These are phyloP conservation scores for Cerastoderma edule DNA, from an alignment of 2,888 invertebrate species.

Conservation along the genomic window DNA sequence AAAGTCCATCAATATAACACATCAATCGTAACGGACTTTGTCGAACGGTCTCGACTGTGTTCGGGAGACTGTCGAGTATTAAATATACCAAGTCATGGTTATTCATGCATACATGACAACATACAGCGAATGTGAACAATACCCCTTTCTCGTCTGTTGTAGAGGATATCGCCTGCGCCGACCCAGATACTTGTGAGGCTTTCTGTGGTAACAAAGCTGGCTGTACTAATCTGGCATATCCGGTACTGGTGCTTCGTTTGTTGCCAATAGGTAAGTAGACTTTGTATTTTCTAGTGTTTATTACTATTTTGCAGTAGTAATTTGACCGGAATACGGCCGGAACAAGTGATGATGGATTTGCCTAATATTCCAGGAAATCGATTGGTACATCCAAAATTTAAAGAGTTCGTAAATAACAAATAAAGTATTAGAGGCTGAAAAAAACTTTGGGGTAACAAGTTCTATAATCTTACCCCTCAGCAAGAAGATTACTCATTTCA, in stretches of 20 bases:
- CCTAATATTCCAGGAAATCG: not conserved
- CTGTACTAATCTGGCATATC: conserved; percentile 86
- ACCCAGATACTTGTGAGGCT: conserved; percentile 84
- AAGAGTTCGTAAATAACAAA: not conserved
- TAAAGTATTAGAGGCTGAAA: not conserved
- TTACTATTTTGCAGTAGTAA: not conserved
- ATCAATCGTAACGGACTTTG: too few relatives aligned
- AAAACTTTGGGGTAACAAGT: not conserved
- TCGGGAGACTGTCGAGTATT: too few relatives aligned
- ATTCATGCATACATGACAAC: too few relatives aligned
- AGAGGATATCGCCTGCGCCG: conserved; percentile 84
- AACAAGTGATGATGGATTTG: not conserved
- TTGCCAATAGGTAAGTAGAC: conserved; percentile 83
- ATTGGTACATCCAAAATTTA: not conserved
- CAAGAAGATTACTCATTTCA: not conserved
- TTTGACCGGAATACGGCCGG: not conserved
- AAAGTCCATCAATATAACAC: too few relatives aligned
- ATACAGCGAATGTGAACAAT: too few relatives aligned
- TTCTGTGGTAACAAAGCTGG: conserved; percentile 84
- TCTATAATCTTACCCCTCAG: not conserved
- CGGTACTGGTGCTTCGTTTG: conserved; percentile 84
- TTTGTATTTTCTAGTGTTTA: not conserved
- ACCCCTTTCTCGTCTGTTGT: conserved; percentile 19
- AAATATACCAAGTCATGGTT: too few relatives aligned
- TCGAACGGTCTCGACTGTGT: too few relatives aligned